phyloP scores from a whole-genome alignment of 2,888 invertebrate genomes.

The Himalopsyche tibetana region DNA sequence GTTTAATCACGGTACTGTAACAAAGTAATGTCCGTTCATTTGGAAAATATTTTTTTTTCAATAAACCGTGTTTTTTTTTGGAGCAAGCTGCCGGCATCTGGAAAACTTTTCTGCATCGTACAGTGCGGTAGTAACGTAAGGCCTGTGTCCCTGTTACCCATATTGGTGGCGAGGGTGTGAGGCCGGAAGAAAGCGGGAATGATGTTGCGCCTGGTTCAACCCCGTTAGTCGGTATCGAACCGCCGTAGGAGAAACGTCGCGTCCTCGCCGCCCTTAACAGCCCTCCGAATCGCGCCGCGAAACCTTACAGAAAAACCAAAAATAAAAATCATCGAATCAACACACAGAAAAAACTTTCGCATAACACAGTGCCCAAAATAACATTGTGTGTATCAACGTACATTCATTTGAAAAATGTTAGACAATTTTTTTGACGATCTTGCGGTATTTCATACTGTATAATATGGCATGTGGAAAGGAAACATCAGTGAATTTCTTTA shows the following conservation, averaged over 20 bases:
- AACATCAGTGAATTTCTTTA: slow-evolving; percentile 11
- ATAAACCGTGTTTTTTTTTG: too few relatives aligned
- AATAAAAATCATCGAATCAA: not conserved
- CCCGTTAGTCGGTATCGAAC: slow-evolving; percentile 65
- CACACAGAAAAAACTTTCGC: not conserved
- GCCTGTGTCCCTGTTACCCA: slow-evolving; percentile 55
- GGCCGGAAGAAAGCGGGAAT: slow-evolving; percentile 46
- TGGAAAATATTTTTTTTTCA: too few relatives aligned
- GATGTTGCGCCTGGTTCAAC: slow-evolving; percentile 50
- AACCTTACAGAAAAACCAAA: slow-evolving; percentile 10
- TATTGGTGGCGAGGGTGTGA: slow-evolving; percentile 46
- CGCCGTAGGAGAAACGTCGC: slow-evolving; percentile 59
- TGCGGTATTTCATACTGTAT: slow-evolving; percentile 15
- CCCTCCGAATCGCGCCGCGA: slow-evolving; percentile 51
- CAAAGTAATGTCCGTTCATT: too few relatives aligned
- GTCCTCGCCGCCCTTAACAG: slow-evolving; percentile 46
- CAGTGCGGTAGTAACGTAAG: slow-evolving; percentile 31
- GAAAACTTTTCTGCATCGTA: slow-evolving; percentile 34
- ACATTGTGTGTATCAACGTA: not conserved
- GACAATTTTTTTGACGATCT: not conserved
- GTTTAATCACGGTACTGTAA: too few relatives aligned
- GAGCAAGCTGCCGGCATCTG: slow-evolving; percentile 4
- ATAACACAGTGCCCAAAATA: not conserved
- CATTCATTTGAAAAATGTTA: not conserved
- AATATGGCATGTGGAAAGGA: not conserved